Evolutionary conservation across 2,113 vertebrate genomes (phyloP).

Genomic region (Apus apus): DNA sequence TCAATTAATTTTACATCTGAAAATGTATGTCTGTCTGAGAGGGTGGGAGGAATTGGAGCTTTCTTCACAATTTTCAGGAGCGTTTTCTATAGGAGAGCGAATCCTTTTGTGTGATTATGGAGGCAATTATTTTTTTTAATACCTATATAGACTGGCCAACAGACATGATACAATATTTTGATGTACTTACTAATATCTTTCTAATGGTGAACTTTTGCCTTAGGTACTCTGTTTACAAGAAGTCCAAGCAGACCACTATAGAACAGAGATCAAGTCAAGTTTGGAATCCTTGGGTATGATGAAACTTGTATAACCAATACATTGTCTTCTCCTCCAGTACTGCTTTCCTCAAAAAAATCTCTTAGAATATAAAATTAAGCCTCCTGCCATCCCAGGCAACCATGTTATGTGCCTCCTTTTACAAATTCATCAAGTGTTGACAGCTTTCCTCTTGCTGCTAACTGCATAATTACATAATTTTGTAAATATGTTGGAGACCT

Average conservation of each 20-base stretch:
- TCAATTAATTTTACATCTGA: neutral
- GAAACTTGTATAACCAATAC: neutral
- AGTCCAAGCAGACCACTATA: constrained; percentile 94
- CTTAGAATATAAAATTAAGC: neutral
- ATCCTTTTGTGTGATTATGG: neutral
- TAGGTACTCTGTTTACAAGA: constrained; percentile 98
- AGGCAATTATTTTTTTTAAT: neutral
- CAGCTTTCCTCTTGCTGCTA: neutral
- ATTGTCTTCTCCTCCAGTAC: neutral
- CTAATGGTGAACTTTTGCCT: constrained; percentile 44
- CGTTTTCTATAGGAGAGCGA: neutral
- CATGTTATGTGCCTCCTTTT: neutral
- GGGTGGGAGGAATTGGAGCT: neutral
- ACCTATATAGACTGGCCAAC: neutral
- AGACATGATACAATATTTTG: neutral
- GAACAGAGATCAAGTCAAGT: constrained; percentile 87
- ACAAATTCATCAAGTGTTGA: neutral
- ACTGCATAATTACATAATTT: neutral
- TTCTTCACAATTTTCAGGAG: neutral
- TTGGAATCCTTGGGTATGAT: constrained; percentile 86
- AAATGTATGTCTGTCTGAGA: neutral
- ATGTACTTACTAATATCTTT: neutral
- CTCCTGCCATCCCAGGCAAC: neutral
- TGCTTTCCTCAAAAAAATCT: neutral
- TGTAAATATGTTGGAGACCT: neutral